A percentile compares a stretch with the other conserved stretches of the same genome.
Evolutionary conservation across 1,140 invertebrate species (phyloP).

Genomic region (Oreohelix idahoensis): DNA sequence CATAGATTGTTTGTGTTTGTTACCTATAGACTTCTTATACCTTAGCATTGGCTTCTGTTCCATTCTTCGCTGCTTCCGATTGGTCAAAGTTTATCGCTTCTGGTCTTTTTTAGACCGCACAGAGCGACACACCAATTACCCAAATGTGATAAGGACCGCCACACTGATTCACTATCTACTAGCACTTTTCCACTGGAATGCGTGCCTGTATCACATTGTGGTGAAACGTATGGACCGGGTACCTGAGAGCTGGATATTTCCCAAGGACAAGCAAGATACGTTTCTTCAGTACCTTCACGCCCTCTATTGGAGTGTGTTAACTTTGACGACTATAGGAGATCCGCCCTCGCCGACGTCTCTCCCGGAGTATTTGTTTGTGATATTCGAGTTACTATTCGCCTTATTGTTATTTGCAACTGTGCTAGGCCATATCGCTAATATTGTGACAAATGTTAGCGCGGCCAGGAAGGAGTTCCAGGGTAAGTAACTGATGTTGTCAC

Average conservation of each 20-base stretch:
- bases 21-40: slow-evolving; percentile 98
- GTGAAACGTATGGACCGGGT: slow-evolving; percentile 43
- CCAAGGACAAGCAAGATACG: slow-evolving; percentile 56
- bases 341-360: slow-evolving; percentile 84
- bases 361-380: slow-evolving; percentile 75
- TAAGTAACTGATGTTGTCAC: slow-evolving; percentile 50
- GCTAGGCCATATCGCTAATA: slow-evolving; percentile 73
- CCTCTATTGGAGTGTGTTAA: slow-evolving; percentile 98
- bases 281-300: slow-evolving; percentile 88
- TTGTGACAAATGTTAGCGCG: slow-evolving; percentile 71
- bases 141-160: slow-evolving; percentile 92
- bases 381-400: slow-evolving; percentile 70
- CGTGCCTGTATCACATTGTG: slow-evolving; percentile 89
- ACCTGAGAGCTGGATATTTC: slow-evolving; percentile 55
- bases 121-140: slow-evolving; percentile 98
- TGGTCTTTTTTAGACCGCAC: slow-evolving; percentile 99
- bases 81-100: slow-evolving; percentile 98
- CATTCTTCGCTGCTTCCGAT: slow-evolving; percentile 94
- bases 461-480: slow-evolving; percentile 74
- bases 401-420: slow-evolving; percentile 73
- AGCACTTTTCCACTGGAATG: slow-evolving; percentile 99
- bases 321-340: slow-evolving; percentile 89
- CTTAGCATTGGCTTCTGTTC: slow-evolving; percentile 98
- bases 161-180: slow-evolving; percentile 96
- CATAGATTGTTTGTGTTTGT: slow-evolving; percentile 96